Evolutionary conservation across 2,888 invertebrate genomes (phyloP), one percentile per base, ranked within the genome.

Genomic region (Mactromeris polynyma): DNA sequence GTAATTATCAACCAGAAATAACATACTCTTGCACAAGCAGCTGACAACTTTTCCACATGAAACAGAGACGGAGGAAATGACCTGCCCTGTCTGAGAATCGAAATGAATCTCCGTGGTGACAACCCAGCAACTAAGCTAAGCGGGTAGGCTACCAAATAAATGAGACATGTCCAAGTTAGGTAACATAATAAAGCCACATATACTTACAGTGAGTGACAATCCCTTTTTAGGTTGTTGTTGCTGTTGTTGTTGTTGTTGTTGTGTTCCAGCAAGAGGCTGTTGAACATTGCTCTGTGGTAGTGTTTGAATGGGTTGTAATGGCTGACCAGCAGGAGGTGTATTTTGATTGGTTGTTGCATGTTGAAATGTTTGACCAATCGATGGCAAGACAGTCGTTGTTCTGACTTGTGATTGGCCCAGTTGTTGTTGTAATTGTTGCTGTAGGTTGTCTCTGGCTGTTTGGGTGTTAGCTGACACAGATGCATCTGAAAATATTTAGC

Each of bases 181-280:
- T n/a, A n/a, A n/a, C n/a, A n/a, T n/a, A n/a, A n/a, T n/a, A 9
- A 46, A 46, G 46, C 46, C 46, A 2, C 2, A 17, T 26, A 9
- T 26, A 92, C 96, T 95, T 93, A 97, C 97, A 42, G 96, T 97
- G 4, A 97, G 94, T 26, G 96, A 96, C 7, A 97, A 93, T 33
- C 95, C 96, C 88, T 96, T 96, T 88, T 96, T 96, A n/a, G 93
- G 92, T 58, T 89, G 92, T 87, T 92, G 94, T 83, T 90, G 94
- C n/a, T n/a, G n/a, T 81, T 91, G 93, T 89, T 90, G 94, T 36
- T 86, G 87, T 54, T 90, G 90, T 73, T 82, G 87, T 31, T 81
- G 86, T 51, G 40, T 40, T 58, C 40, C 69, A 54, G 64, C 33
- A 26, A 78, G 42, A 21, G 85, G 69, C 17, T 82, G 85, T 36